Evolutionary conservation across 37 sponge, comb jelly and placozoan species (phyloP).

Genomic region (Chondrosia reniformis): DNA sequence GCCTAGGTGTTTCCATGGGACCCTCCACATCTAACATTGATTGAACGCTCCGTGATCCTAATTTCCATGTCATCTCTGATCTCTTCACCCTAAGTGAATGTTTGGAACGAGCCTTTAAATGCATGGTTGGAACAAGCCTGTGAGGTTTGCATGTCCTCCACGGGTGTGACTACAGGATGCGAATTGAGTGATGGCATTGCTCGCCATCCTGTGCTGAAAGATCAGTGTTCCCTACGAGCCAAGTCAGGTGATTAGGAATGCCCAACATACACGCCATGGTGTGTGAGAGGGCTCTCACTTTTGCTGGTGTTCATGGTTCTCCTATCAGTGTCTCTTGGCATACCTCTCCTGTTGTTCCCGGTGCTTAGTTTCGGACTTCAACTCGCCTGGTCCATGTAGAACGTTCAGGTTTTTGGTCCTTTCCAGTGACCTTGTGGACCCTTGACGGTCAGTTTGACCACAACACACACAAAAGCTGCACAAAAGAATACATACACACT

Average conservation of each 20-base stretch:
- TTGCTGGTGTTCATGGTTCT: not conserved
- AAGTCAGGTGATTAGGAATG: not conserved
- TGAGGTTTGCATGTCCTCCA: constrained; percentile 11
- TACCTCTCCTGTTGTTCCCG: too few relatives aligned
- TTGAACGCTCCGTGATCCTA: constrained; percentile 9
- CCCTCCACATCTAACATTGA: constrained; percentile 13
- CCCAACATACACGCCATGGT: constrained; percentile 8
- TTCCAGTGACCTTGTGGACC: too few relatives aligned
- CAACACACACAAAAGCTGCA: too few relatives aligned
- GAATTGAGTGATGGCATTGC: constrained; percentile 12
- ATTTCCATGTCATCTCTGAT: constrained; percentile 15
- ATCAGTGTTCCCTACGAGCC: not conserved
- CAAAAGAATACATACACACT: too few relatives aligned
- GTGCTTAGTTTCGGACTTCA: too few relatives aligned
- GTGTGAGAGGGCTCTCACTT: constrained; percentile 1
- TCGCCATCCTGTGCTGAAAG: not conserved
- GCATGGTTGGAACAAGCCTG: constrained; percentile 12
- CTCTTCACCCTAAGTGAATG: constrained; percentile 18
- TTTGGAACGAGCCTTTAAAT: too few relatives aligned
- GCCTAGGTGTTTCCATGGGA: constrained; percentile 13
- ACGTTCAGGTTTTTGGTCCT: too few relatives aligned
- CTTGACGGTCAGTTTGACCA: too few relatives aligned
- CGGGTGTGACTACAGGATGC: not conserved
- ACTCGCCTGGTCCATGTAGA: too few relatives aligned
- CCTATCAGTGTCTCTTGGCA: constrained; percentile 10